Base-by-base conservation (phyloP, 2,113 vertebrate genomes). In the Rutilus rutilus region DNA sequence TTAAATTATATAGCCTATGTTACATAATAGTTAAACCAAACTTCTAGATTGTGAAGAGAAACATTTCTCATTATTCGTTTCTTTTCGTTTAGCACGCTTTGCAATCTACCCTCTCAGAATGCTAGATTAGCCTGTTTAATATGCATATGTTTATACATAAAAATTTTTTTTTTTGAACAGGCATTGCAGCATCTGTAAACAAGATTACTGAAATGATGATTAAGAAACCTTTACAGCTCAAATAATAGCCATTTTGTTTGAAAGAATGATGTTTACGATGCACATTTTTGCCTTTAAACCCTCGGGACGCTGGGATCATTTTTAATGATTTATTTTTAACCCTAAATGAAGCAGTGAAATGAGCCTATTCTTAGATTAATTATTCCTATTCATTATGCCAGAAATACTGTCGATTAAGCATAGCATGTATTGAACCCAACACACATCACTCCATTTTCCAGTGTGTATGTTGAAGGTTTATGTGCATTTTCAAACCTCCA, bases 401-500 rank as follows among this genome's bases (percentile, higher is more conserved):
- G 21, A 25, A 52, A 76, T 52, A 15, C 45, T 52, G 10, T 57
- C 19, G 7, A 57, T 57, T 21, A 23, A 57, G 19, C 54, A 57
- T 23, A 57, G 54, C 7, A 23, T 57, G 54, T 57, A 57, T 57
- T 57, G 54, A 57, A 57, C 19, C 19, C 19, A 23, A 57, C 54
- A 57, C 45, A 15, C 17, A 25, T n/a, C 45, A 4, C 12, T 21
- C 54, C 2, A 21, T 57, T 23, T 57, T 57, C 54, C 19, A 75
- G n/a, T 75, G 11, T 25, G 73, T 75, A n/a, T 75, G 87, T 87
- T 90, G 50, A 84, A 88, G 47, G 84, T 67, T 90, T 89, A 84
- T 79, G 85, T 33, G 76, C 25, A 50, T 81, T 86, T 89, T 87
- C 90, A 81, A 1, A 86, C 78, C 84, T 36, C 81, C 87, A 83